Evolutionary conservation across 2,888 invertebrate genomes (phyloP), one percentile per base, ranked within the genome.

Genomic region (Scaptomyza polygonia): DNA sequence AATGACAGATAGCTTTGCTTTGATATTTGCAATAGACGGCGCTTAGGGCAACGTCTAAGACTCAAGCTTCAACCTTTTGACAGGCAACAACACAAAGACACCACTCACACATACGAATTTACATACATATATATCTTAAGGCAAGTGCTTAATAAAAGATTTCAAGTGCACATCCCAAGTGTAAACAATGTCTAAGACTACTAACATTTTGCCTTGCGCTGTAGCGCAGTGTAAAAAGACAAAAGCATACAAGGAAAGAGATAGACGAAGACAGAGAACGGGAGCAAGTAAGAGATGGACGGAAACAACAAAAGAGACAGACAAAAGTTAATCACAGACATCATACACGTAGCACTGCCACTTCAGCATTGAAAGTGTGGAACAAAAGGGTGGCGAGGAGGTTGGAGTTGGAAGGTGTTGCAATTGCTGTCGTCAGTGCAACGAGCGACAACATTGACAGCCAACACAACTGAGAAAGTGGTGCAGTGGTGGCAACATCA

Each of bases 251-350:
- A 59, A 36, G 21, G 7, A 12, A 3, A 21, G 1, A n/a, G 21
- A 21, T 21, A 4, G 21, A 14, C 8, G 7, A 0, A 29, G 45
- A 40, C n/a, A 18, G 14, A 9, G 32, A n/a, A 5, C 16, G 12
- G 3, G 39, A 34, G 42, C 8, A 25, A 9, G 16, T 29, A 16
- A n/a, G 34, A 9, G 49, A 27, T 16, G 40, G 59, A 55, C 39
- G 32, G 62, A 40, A 34, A 61, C 57, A 61, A 71, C 71, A 75
- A 70, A 73, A 48, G 71, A 59, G 71, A 59, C 59, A 67, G 72
- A 73, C 79, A 76, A 73, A 79, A 79, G 64, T 79, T 79, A 79
- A 79, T 77, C 79, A 77, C 77, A 77, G 77, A 73, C 79, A 67
- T 79, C 77, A 76, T 65, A 75, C 57, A 72, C 65, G 57, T 67